Evolutionary conservation across 2,888 invertebrate species (phyloP), one percentile per base, ranked within the genome.

Genomic region (Ephialtes manifestator): DNA sequence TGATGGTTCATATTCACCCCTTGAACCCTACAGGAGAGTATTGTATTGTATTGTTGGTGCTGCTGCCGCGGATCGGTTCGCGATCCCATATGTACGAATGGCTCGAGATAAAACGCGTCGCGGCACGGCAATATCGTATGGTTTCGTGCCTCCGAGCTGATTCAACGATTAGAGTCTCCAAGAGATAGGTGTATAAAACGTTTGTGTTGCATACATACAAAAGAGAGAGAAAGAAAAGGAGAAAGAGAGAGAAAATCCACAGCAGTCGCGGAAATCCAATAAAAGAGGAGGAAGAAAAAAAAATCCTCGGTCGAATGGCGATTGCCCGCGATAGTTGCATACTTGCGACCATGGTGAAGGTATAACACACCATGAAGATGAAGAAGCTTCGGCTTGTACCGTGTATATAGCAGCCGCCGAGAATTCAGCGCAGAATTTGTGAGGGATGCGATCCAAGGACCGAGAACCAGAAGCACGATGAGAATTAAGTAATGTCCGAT

Each of bases 291-390:
- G 48, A 71, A 63, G 65, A 39, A 65, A 67, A 71, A 55, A 51
- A 15, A 72, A 72, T 71, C 65, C 39, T 46, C 71, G 79, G 65
- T 85, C 82, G 74, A 60, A 39, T 72, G 76, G 35, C 81, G 85
- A 85, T 85, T 85, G 76, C 65, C 82, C 76, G 82, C 70, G 85
- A 83, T 83, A 83, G 85, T 85, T 80, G 85, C 85, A 85, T 83
- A 76, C 85, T 85, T 82, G 63, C 65, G 82, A 71, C 31, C 39
- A 60, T 35, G 46, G 48, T 63, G 79, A 70, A 46, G 15, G 13
- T 48, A 63, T 35, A 65, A 65, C 65, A 65, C 39, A 39, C 65
- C 65, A 28, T 39, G 55, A 76, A 70, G 84, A 84, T 75, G 81
- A 85, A 75, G 60, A 78, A 85, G 75, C 78, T 81, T 24, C 58